Evolutionary conservation across 2,797 vertebrate species (phyloP).

Genomic region (Esox lucius): DNA sequence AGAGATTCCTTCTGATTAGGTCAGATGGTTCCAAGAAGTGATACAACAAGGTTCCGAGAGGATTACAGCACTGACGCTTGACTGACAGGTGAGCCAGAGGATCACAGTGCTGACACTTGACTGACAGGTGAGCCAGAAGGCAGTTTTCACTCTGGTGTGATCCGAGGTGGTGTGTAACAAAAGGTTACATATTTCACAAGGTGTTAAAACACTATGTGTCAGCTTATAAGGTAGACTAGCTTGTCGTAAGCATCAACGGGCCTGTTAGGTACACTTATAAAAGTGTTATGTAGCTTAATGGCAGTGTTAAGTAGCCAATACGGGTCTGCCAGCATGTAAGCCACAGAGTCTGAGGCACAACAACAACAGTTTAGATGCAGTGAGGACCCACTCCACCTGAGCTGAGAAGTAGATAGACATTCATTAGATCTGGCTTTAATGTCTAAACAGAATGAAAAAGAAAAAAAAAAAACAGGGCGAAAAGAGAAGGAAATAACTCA

Average conservation of each 20-base stretch:
- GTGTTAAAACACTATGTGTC: conserved; percentile 31
- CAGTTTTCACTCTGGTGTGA: not conserved
- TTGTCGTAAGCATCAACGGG: conserved; percentile 23
- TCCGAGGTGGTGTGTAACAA: not conserved
- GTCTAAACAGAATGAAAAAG: conserved; percentile 20
- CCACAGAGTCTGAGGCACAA: conserved; percentile 83
- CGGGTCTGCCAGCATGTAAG: conserved; percentile 67
- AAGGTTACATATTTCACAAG: not conserved
- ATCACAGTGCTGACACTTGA: not conserved
- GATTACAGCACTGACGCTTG: not conserved
- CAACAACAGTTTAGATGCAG: conserved; percentile 22
- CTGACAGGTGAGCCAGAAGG: conserved; percentile 1
- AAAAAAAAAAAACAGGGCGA: conserved; percentile 19
- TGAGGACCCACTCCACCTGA: conserved; percentile 61
- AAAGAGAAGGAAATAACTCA: conserved; percentile 23
- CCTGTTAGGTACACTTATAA: conserved; percentile 11
- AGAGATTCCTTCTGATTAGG: not conserved
- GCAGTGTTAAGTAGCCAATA: conserved; percentile 29
- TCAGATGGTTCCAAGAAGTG: not conserved
- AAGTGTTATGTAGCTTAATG: conserved; percentile 22
- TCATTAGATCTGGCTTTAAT: conserved; percentile 69
- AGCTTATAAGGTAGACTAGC: conserved; percentile 29
- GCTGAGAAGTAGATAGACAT: conserved; percentile 89
- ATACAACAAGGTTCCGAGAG: not conserved
- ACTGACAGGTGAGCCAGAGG: too few species aligned